Evolutionary conservation across 1,140 invertebrate genomes (phyloP).

Genomic region (Diprion similis): DNA sequence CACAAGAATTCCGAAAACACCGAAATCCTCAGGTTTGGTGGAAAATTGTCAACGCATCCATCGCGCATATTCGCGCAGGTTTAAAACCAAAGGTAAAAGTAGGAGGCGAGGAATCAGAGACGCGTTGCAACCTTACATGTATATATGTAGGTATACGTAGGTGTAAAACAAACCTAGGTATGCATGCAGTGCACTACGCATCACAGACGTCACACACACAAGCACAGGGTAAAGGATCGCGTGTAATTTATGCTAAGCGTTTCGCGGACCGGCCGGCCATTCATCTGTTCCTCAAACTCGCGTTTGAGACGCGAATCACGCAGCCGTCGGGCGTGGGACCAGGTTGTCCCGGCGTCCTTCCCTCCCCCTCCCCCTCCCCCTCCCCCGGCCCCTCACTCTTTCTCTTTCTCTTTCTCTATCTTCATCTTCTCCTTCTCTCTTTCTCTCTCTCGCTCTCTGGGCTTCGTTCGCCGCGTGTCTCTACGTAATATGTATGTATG

Average conservation of each 20-base stretch:
- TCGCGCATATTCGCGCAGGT: too few relatives aligned
- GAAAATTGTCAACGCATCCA: too few relatives aligned
- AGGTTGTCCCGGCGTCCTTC: not conserved
- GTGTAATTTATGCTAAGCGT: constrained; percentile 47
- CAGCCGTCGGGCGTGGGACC: constrained; percentile 5
- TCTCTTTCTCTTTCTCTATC: constrained; percentile 3
- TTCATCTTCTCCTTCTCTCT: constrained; percentile 15
- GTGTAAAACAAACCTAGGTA: not conserved
- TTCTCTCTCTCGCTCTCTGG: constrained; percentile 20
- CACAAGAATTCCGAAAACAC: too few relatives aligned
- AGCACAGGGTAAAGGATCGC: not conserved
- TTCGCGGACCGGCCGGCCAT: not conserved
- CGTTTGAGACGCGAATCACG: constrained; percentile 6
- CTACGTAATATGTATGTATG: not conserved
- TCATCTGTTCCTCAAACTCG: constrained; percentile 7
- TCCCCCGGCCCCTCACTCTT: not conserved
- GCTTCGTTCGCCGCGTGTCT: constrained; percentile 9
- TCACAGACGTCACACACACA: not conserved
- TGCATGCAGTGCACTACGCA: not conserved
- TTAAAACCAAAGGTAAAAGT: too few relatives aligned
- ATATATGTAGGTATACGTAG: too few relatives aligned
- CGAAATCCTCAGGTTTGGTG: too few relatives aligned
- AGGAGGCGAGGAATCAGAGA: too few relatives aligned
- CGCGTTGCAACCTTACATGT: too few relatives aligned
- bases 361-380: not conserved